phyloP scores from a whole-genome alignment of 2,113 vertebrate species.

The Murina feae region DNA sequence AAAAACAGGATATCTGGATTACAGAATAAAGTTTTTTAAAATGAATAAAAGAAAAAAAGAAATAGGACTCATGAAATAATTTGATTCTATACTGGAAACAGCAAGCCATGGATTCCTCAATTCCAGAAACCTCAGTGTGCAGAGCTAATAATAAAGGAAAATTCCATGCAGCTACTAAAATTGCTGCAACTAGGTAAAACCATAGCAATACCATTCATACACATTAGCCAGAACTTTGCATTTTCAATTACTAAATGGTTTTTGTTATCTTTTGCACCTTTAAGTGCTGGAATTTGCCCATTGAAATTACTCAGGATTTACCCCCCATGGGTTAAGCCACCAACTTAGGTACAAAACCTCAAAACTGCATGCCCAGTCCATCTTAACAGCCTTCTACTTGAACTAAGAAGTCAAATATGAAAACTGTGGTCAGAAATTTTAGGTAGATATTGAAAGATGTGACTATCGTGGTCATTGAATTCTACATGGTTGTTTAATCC shows the following conservation, averaged over 20 bases:
- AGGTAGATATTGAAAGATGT: neutral
- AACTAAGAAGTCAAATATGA: neutral
- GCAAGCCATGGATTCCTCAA: neutral
- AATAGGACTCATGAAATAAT: neutral
- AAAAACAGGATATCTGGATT: conserved; percentile 21
- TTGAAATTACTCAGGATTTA: neutral
- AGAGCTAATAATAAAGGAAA: neutral
- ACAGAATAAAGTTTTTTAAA: neutral
- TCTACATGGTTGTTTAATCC: neutral
- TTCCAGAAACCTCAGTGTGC: neutral
- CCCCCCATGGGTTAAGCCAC: neutral
- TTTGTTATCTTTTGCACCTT: neutral
- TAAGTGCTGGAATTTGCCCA: neutral
- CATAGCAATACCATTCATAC: neutral
- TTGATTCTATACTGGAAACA: neutral
- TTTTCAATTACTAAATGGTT: neutral
- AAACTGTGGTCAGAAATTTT: neutral
- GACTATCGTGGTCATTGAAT: neutral
- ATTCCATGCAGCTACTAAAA: neutral
- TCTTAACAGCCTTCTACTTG: neutral
- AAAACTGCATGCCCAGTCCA: neutral
- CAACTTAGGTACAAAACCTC: neutral
- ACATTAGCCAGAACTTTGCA: neutral
- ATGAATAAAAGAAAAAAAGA: neutral
- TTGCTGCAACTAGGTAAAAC: neutral